A percentile compares a stretch with the other conserved stretches of the same genome.
phyloP scores from a whole-genome alignment of 1,140 invertebrate genomes.

The Pentalonia nigronervosa region DNA sequence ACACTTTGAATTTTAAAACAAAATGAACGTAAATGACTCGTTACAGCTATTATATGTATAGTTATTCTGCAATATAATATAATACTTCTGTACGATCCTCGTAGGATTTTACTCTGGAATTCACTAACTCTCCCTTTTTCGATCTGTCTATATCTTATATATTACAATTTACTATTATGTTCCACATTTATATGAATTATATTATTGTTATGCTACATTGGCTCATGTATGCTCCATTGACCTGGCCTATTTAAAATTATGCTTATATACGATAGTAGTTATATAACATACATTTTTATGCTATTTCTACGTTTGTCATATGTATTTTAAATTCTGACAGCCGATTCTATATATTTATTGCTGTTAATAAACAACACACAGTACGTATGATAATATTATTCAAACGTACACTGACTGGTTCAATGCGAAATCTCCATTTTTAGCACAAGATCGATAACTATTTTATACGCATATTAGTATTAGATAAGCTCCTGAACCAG shows the following conservation, averaged over 20 bases:
- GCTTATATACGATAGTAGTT: background rate
- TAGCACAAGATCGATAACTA: background rate
- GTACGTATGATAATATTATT: background rate
- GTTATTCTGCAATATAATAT: background rate
- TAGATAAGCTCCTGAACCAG: background rate
- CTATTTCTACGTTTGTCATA: background rate
- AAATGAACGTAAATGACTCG: background rate
- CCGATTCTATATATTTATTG: background rate
- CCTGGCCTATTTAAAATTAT: background rate
- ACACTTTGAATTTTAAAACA: background rate
- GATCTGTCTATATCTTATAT: background rate
- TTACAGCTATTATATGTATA: too few species aligned
- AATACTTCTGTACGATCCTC: background rate
- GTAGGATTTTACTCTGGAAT: background rate
- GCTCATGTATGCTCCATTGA: background rate
- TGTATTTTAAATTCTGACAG: background rate
- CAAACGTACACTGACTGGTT: background rate
- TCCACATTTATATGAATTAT: background rate
- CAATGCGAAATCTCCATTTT: background rate
- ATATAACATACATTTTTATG: background rate
- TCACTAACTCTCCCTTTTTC: background rate
- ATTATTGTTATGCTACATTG: background rate
- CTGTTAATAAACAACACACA: background rate
- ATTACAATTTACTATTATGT: background rate
- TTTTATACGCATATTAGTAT: background rate